Conservation (phyloP, 2,113 vertebrate genomes). For the Lasiurus cinereus region DNA sequence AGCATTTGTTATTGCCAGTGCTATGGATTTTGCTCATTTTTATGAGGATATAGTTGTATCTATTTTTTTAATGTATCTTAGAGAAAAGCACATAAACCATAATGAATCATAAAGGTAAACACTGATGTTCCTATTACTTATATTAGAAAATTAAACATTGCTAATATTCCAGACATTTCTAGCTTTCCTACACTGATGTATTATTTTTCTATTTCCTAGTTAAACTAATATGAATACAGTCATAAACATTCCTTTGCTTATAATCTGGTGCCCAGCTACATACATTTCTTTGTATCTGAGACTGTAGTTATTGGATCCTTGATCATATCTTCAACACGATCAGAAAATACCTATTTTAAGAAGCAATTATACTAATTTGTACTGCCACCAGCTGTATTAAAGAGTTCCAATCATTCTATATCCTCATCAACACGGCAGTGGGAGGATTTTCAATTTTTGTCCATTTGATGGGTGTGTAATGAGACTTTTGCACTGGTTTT, state of each 20-base stretch:
- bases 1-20: background rate
- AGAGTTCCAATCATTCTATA: background rate
- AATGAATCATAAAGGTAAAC: background rate
- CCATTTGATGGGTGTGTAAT: background rate
- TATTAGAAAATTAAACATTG: background rate
- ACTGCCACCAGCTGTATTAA: background rate
- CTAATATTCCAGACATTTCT: background rate
- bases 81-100: background rate
- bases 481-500: background rate
- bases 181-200: background rate
- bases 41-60: background rate
- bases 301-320: background rate
- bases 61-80: background rate
- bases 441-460: background rate
- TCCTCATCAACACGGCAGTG: background rate
- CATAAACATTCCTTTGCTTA: background rate
- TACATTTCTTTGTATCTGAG: background rate
- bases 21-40: background rate
- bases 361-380: background rate
- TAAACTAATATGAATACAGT: background rate
- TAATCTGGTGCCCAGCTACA: background rate
- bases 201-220: background rate
- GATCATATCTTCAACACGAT: background rate
- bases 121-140: background rate
- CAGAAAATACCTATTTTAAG: background rate